A percentile compares a stretch with the other conserved stretches of the same genome.
These are phyloP conservation scores for Entomobrya multifasciata DNA, from an alignment of 2,888 invertebrate genomes.

Conservation along the genomic window DNA sequence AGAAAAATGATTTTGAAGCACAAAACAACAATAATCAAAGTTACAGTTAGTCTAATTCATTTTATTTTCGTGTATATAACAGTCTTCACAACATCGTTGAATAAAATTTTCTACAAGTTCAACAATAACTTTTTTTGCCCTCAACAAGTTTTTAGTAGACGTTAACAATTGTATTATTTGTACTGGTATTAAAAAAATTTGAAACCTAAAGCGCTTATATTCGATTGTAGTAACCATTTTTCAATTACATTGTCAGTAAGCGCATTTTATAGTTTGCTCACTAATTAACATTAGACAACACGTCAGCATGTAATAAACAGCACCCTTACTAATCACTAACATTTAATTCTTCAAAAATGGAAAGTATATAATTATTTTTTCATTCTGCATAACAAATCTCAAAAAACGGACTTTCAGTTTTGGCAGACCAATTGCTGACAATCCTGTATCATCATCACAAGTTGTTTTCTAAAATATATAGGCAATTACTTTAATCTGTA, in stretches of 20 bases:
- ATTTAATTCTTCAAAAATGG: neutral
- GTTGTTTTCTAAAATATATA: conserved; percentile 7
- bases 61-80: conserved; percentile 9
- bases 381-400: conserved; percentile 22
- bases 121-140: conserved; percentile 60
- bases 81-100: conserved; percentile 62
- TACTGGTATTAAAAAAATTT: conserved; percentile 36
- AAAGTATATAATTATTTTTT: conserved; percentile 37
- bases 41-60: too few species aligned
- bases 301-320: conserved; percentile 1
- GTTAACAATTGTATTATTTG: conserved; percentile 57
- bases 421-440: neutral
- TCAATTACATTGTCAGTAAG: conserved; percentile 30
- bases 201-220: conserved; percentile 50
- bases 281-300: neutral
- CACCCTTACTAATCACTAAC: neutral
- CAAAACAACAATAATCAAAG: too few species aligned
- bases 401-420: neutral
- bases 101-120: conserved; percentile 72
- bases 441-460: conserved; percentile 26
- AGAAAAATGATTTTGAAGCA: neutral
- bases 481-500: neutral
- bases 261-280: conserved; percentile 23
- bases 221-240: neutral
- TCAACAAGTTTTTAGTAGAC: conserved; percentile 50